Percentiles rank a stretch among this genome's conserved stretches.
Conservation (phyloP, 1,140 invertebrate species). For the Cheumatopsyche charites region DNA sequence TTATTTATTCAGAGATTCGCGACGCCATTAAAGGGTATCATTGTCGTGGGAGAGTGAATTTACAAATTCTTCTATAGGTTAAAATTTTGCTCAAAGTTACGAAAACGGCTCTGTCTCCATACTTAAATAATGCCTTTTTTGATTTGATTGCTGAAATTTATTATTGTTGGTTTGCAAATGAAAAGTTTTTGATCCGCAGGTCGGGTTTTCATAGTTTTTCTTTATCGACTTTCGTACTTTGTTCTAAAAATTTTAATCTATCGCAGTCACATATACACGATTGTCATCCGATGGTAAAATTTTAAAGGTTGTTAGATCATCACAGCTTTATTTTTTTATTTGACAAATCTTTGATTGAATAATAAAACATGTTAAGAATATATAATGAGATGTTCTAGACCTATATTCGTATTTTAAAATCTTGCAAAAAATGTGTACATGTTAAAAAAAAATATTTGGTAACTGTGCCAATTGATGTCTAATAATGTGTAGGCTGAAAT, state of each 20-base stretch:
- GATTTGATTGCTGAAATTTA: too few species aligned
- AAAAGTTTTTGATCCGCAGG: slow-evolving; percentile 20
- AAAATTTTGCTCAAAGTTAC: slow-evolving; percentile 13
- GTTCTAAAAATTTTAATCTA: slow-evolving; percentile 20
- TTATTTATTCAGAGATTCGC: slow-evolving; percentile 18
- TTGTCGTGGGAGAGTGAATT: background rate
- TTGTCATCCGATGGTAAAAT: too few species aligned
- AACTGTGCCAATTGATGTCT: slow-evolving; percentile 33
- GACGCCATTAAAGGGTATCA: background rate
- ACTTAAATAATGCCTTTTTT: too few species aligned
- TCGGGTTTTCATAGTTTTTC: slow-evolving; percentile 8
- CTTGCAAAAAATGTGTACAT: slow-evolving; percentile 10
- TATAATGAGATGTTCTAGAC: background rate
- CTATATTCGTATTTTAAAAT: background rate
- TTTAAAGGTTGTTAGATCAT: slow-evolving; percentile 25
- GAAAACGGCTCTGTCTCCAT: background rate
- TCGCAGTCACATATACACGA: too few species aligned
- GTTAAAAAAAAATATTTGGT: slow-evolving; percentile 30
- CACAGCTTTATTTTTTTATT: slow-evolving; percentile 37
- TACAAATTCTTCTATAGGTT: background rate
- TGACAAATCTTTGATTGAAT: background rate
- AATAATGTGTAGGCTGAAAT: slow-evolving; percentile 8
- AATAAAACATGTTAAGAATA: background rate
- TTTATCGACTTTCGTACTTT: background rate
- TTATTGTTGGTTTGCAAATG: background rate